phyloP scores from a whole-genome alignment of 2,797 vertebrate species.

The Macrochelys suwanniensis region DNA sequence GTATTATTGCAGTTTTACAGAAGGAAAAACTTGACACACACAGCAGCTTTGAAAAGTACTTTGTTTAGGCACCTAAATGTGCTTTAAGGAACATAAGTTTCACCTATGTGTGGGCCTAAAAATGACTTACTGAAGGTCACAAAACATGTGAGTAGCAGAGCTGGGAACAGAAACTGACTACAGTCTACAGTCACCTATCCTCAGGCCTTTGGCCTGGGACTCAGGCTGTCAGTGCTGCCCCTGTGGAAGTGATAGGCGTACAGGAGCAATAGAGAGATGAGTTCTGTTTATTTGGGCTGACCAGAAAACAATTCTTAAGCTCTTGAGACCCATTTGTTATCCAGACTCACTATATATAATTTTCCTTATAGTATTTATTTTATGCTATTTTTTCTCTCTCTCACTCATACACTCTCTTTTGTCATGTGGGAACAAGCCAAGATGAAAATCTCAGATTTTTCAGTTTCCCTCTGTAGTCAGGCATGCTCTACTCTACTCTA shows the following conservation, averaged over 20 bases:
- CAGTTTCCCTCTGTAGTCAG: neutral
- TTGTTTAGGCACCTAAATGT: neutral
- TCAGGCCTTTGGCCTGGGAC: neutral
- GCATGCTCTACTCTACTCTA: neutral
- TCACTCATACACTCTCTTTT: neutral
- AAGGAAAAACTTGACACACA: neutral
- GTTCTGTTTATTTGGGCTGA: neutral
- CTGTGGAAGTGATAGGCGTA: neutral
- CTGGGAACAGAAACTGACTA: neutral
- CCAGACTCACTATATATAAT: neutral
- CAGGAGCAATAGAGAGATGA: neutral
- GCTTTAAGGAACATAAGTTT: neutral
- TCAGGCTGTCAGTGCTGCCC: neutral
- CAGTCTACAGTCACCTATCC: neutral
- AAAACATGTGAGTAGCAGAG: neutral
- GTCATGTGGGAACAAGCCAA: neutral
- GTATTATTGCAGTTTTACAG: neutral
- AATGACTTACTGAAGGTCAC: neutral
- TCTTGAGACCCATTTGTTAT: neutral
- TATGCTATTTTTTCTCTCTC: neutral
- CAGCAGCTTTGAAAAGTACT: neutral
- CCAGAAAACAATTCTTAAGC: neutral
- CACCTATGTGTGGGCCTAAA: neutral
- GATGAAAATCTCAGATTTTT: neutral
- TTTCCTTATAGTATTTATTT: neutral